Evolutionary conservation across 2,797 vertebrate species (phyloP).

Genomic region (Parambassis ranga): DNA sequence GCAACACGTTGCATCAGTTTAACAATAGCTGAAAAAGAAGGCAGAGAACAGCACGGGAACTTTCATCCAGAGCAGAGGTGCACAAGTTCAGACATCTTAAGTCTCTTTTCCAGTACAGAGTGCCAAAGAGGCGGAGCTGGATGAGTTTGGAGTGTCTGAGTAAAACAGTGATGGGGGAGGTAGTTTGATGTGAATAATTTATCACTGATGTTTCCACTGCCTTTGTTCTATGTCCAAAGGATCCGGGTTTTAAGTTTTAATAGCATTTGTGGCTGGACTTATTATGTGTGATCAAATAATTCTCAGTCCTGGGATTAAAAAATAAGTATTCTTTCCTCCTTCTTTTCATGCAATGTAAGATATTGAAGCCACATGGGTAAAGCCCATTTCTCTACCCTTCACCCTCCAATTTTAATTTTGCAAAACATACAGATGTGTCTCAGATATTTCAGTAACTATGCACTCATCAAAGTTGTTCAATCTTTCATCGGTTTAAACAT

Average conservation of each 20-base stretch:
- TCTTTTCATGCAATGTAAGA: slow-evolving; percentile 61
- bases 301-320: slow-evolving; percentile 69
- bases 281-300: slow-evolving; percentile 82
- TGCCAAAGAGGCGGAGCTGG: slow-evolving; percentile 52
- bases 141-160: slow-evolving; percentile 64
- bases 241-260: slow-evolving; percentile 77
- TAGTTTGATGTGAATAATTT: slow-evolving; percentile 81
- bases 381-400: slow-evolving; percentile 53
- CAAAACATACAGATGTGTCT: slow-evolving; percentile 64
- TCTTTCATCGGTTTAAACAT: slow-evolving; percentile 74
- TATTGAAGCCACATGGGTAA: slow-evolving; percentile 66
- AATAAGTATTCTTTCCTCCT: slow-evolving; percentile 55
- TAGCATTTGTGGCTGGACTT: slow-evolving; percentile 76
- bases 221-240: slow-evolving; percentile 81
- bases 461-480: slow-evolving; percentile 59
- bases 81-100: slow-evolving; percentile 28
- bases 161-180: slow-evolving; percentile 59
- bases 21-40: neutral
- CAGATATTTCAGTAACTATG: slow-evolving; percentile 55
- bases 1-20: neutral
- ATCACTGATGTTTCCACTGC: slow-evolving; percentile 73
- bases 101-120: slow-evolving; percentile 29
- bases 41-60: slow-evolving; percentile 1
- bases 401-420: slow-evolving; percentile 67
- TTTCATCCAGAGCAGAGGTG: slow-evolving; percentile 21